Base-by-base conservation (phyloP, 2,797 vertebrate genomes). In the Brotula barbata region DNA sequence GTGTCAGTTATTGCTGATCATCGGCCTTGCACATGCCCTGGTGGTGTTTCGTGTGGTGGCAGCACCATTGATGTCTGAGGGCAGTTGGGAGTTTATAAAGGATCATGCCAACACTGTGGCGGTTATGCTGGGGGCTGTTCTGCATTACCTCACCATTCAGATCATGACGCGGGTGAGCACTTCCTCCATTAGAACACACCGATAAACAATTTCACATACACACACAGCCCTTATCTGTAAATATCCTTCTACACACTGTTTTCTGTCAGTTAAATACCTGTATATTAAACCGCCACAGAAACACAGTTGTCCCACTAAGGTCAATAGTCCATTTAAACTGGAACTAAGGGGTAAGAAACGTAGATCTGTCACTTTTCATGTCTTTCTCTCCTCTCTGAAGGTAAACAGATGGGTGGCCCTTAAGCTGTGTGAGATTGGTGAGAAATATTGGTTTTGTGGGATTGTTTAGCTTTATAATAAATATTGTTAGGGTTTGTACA, bases 21-120 rank as follows among this genome's bases (percentile, higher is more conserved):
- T 97, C 0, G 95, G 94, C 12, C 83, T 97, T 0, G 86, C 95
- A 13, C 94, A 94, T 0, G 83, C 82, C 0, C 87, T 97, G 16
- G 93, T 98, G 74, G 87, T 97, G 34, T 96, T 94, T 83, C 92
- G 96, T 0, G 94, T 95, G 20, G 43, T 96, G 7, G 89, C 88
- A 0, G 88, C 85, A 0, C 92, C 94, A 0, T 2, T 89, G 44
- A 78, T 98, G 71, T 86, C 77, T 14, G 85, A 89, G 34, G 75
- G 73, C 1, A 0, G 21, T 0, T 85, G 69, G 34, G 17, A 45
- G 1, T 90, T 95, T 40, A 58, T 95, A 20, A 78, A 7, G 0
- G 88, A 92, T 7, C 74, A 91, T 3, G 93, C 94, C 50, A 88
- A 86, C 82, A 91, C 83, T 0, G 72, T 90, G 0, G 92, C 92